Conservation (phyloP, 2,888 invertebrate species). For the Drosophila pseudotakahashii region DNA sequence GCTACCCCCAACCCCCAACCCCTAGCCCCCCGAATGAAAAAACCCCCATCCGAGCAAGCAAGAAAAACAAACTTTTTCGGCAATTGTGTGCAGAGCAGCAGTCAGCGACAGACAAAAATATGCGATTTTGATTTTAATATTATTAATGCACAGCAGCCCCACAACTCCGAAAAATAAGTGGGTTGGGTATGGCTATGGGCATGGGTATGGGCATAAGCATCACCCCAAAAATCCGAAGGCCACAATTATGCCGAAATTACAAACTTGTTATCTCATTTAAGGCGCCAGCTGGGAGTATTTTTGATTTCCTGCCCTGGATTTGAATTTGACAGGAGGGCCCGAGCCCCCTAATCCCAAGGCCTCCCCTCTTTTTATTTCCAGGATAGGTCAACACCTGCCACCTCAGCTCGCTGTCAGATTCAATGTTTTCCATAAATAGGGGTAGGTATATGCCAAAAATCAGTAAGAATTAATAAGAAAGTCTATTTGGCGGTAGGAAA, state of each 20-base stretch:
- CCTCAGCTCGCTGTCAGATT: no score
- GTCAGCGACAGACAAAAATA: constrained; percentile 37
- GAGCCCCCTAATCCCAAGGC: background rate
- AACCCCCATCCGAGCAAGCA: background rate
- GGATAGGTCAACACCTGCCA: background rate
- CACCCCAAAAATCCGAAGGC: background rate
- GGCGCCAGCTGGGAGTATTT: constrained; percentile 70
- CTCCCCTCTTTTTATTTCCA: background rate
- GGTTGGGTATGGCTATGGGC: no score
- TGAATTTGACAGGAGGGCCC: no score
- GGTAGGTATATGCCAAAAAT: no score
- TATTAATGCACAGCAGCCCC: constrained; percentile 24
- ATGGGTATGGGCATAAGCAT: background rate
- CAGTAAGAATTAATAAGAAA: no score
- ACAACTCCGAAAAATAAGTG: background rate
- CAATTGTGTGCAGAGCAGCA: constrained; percentile 22
- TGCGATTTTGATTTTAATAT: constrained; percentile 49
- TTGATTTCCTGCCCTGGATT: constrained; percentile 65
- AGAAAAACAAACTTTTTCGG: constrained; percentile 28
- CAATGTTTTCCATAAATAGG: no score
- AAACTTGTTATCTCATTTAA: constrained; percentile 77
- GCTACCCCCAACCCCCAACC: background rate
- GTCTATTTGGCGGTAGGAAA: background rate
- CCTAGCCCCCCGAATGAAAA: no score
- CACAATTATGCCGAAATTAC: constrained; percentile 73